Percentiles rank a stretch among this genome's conserved stretches.
Evolutionary conservation across 2,797 vertebrate genomes (phyloP).

Genomic region (Anguilla marmorata): DNA sequence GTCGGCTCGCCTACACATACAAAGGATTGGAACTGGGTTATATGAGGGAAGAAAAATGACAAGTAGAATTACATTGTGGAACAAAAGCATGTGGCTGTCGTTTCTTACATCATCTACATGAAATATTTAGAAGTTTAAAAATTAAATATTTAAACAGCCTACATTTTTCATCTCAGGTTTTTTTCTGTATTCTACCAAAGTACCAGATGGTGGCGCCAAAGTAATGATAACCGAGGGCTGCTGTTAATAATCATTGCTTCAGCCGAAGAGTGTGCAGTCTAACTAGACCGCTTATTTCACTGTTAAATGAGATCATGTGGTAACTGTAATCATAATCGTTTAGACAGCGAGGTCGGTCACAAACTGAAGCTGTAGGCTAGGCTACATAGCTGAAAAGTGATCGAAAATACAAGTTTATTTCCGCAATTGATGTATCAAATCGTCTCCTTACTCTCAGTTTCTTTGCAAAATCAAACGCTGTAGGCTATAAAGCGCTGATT

Average conservation of each 20-base stretch:
- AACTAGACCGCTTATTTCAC: conserved; percentile 13
- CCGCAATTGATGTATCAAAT: not conserved
- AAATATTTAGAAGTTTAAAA: conserved; percentile 73
- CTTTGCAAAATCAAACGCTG: not conserved
- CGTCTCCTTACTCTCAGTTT: conserved; percentile 5
- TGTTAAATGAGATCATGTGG: conserved; percentile 34
- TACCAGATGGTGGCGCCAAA: conserved; percentile 71
- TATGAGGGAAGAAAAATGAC: conserved; percentile 40
- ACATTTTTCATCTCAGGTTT: conserved; percentile 33
- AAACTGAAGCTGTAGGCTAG: not conserved
- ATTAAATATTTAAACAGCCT: conserved; percentile 70
- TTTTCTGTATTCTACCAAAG: conserved; percentile 23
- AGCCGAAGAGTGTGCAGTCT: not conserved
- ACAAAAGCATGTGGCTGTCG: conserved; percentile 50
- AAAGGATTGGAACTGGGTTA: conserved; percentile 47
- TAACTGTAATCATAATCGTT: not conserved
- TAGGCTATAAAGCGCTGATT: not conserved
- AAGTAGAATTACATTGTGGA: conserved; percentile 38
- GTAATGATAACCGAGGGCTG: conserved; percentile 51
- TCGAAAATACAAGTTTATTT: not conserved
- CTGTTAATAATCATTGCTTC: not conserved
- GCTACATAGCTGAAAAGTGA: not conserved
- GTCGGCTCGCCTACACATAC: conserved; percentile 32
- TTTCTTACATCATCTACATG: conserved; percentile 71
- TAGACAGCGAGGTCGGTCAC: not conserved